These are phyloP conservation scores for Carassius carassius DNA, from an alignment of 2,113 vertebrate genomes.

Conservation along the genomic window DNA sequence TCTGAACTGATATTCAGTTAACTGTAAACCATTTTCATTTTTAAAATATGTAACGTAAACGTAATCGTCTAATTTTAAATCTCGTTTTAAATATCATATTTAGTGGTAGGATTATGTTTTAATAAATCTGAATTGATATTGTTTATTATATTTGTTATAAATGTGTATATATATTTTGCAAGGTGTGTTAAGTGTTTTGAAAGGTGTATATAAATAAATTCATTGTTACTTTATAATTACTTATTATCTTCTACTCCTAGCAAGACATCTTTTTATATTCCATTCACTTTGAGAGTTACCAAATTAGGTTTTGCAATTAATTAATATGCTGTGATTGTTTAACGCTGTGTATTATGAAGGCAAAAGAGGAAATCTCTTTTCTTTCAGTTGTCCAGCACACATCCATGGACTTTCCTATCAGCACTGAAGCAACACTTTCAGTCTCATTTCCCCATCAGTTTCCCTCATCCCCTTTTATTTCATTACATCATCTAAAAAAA, in stretches of 20 bases:
- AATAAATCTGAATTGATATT: too few species aligned
- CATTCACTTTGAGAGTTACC: not conserved
- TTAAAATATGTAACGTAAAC: too few species aligned
- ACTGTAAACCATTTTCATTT: not conserved
- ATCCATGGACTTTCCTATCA: not conserved
- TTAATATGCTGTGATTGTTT: not conserved
- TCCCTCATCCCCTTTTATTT: not conserved
- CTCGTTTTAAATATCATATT: too few species aligned
- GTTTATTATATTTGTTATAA: too few species aligned
- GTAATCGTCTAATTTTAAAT: too few species aligned
- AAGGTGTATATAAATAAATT: not conserved
- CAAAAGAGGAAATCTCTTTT: not conserved
- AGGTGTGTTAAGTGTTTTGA: not conserved
- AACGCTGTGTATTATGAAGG: not conserved
- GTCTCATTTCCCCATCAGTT: slow-evolving; percentile 15
- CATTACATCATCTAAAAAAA: not conserved
- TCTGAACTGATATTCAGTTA: not conserved
- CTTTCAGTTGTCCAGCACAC: not conserved
- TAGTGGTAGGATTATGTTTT: too few species aligned
- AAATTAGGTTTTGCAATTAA: not conserved
- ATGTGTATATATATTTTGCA: not conserved
- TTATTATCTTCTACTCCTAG: not conserved
- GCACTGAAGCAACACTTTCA: not conserved
- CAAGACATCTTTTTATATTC: not conserved
- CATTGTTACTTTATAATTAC: not conserved